Percentiles rank a stretch among this genome's conserved stretches.
These are phyloP conservation scores for Tinea trinotella DNA, from an alignment of 2,888 invertebrate species.

Conservation along the genomic window DNA sequence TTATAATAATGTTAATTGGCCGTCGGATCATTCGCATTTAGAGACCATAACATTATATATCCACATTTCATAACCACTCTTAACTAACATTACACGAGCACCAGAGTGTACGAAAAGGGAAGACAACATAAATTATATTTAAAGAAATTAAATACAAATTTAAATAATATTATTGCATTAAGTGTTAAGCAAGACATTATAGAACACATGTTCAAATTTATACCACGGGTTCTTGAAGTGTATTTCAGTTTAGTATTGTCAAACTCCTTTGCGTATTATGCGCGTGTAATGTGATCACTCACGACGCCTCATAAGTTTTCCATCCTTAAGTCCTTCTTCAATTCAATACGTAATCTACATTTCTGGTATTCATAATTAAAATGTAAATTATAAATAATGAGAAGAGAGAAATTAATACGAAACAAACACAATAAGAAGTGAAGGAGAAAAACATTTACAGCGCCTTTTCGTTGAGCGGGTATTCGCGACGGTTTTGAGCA, in stretches of 20 bases:
- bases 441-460: not conserved
- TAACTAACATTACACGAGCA: slow-evolving; percentile 9
- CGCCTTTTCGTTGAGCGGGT: too few species aligned
- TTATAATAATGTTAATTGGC: slow-evolving; percentile 3
- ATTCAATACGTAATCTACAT: not conserved
- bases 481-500: too few species aligned
- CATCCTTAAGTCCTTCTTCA: not conserved
- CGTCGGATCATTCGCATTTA: not conserved
- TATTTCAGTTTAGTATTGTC: too few species aligned
- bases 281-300: not conserved
- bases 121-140: not conserved
- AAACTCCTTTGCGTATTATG: not conserved
- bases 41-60: not conserved
- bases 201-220: too few species aligned
- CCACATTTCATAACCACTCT: not conserved
- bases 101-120: not conserved
- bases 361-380: not conserved
- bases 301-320: not conserved
- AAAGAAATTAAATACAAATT: not conserved
- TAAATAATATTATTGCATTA: too few species aligned
- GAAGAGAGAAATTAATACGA: too few species aligned
- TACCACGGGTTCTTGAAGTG: not conserved
- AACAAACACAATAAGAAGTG: not conserved
- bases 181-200: too few species aligned
- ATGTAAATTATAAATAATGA: too few species aligned